phyloP scores from a whole-genome alignment of 2,113 vertebrate species.

The Tragelaphus scriptus region DNA sequence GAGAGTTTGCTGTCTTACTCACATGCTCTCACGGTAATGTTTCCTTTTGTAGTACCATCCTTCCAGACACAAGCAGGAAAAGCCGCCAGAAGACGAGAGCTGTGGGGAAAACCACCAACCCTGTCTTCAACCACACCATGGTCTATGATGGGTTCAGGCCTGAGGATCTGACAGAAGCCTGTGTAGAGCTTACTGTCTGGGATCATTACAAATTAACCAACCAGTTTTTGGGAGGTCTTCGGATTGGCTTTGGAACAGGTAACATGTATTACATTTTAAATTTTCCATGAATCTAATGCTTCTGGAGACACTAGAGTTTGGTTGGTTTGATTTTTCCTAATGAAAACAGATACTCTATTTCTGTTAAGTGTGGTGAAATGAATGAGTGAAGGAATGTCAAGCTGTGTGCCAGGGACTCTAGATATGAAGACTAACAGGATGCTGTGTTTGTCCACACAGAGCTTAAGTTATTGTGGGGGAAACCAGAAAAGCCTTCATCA shows the following conservation, averaged over 20 bases:
- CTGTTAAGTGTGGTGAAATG: not conserved
- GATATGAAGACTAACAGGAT: not conserved
- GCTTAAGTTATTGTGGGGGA: not conserved
- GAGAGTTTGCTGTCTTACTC: not conserved
- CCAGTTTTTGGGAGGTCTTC: conserved; percentile 91
- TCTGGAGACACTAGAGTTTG: not conserved
- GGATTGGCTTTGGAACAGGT: conserved; percentile 94
- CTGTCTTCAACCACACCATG: conserved; percentile 96
- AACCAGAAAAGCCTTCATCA: not conserved
- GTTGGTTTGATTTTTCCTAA: not conserved
- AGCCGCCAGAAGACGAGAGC: conserved; percentile 91
- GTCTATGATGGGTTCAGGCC: conserved; percentile 91
- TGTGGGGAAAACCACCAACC: conserved; percentile 87
- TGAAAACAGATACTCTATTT: not conserved
- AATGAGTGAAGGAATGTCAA: not conserved
- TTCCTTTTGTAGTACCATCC: conserved; percentile 83
- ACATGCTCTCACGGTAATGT: not conserved
- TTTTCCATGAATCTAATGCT: not conserved
- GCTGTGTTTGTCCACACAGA: not conserved
- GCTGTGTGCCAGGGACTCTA: not conserved
- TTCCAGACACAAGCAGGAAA: conserved; percentile 91
- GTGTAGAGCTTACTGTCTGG: conserved; percentile 95
- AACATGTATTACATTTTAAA: conserved; percentile 31
- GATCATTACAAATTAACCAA: conserved; percentile 90
- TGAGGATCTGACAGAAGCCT: conserved; percentile 90